These are phyloP conservation scores for Micoletzkya japonica DNA, from an alignment of 2,888 invertebrate genomes.

Conservation along the genomic window DNA sequence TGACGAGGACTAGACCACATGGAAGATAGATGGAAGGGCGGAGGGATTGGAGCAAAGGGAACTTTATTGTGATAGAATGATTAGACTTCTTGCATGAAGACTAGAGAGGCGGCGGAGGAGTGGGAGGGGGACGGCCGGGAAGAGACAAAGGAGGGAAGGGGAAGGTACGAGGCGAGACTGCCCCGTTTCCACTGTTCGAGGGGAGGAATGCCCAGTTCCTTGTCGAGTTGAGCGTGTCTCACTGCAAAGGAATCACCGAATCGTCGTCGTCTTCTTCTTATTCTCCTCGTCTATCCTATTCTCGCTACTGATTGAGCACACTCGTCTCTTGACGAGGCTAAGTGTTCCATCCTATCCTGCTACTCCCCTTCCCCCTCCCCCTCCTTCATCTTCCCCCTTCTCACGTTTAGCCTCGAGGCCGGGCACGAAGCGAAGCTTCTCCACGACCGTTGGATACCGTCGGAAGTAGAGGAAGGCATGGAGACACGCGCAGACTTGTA, in stretches of 20 bases:
- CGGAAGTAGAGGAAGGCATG: conserved; percentile 57
- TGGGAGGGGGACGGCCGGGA: conserved; percentile 37
- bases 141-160: conserved; percentile 40
- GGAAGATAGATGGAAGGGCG: conserved; percentile 7
- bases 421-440: conserved; percentile 48
- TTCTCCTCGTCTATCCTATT: not conserved
- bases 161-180: conserved; percentile 47
- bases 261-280: not conserved
- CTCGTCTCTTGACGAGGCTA: not conserved
- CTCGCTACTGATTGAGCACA: not conserved
- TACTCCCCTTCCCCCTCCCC: too few relatives aligned
- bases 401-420: conserved; percentile 46
- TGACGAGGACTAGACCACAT: conserved; percentile 5
- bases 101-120: conserved; percentile 30
- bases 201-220: conserved; percentile 52
- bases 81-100: conserved; percentile 27
- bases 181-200: conserved; percentile 44
- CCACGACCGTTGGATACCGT: conserved; percentile 47
- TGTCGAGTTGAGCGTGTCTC: conserved; percentile 49
- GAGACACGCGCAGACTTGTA: conserved; percentile 57
- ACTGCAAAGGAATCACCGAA: conserved; percentile 45
- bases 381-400: not conserved
- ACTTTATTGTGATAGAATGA: conserved; percentile 9
- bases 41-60: not conserved
- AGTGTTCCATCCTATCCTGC: not conserved